Evolutionary conservation across 1,140 invertebrate genomes (phyloP), one percentile per base, ranked within the genome.

Genomic region (Drosophila parabipectinata): DNA sequence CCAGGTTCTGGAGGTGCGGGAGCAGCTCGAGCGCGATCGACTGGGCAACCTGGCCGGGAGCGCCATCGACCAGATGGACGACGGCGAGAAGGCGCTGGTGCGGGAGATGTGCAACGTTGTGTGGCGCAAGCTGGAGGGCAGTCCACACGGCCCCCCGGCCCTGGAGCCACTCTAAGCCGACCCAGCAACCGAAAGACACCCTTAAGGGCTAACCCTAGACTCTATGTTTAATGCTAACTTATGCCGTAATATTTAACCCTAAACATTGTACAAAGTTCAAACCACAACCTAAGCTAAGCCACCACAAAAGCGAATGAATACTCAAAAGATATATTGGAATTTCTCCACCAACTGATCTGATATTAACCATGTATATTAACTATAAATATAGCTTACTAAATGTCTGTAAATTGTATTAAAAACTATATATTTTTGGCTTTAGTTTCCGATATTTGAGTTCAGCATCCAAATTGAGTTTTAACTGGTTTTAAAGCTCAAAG

Each of bases 41-140:
- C 57, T 91, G 79, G 57, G 92, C 26, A 80, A 82, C 68, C 51
- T 93, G 56, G 72, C 87, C 5, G 90, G 90, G 14, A 79, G 75
- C 34, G 81, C 85, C 5, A 61, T 90, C 14, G 94, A 94, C 48
- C 94, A 95, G 73, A 95, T 98, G 91, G 97, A 97, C 83, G 96
- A 98, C 74, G 96, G 96, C 6, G 97, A 98, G 91, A 98, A 98
- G 91, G 98, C 98, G 9, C 94, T 99, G 54, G 96, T 99, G 24
- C 94, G 97, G 75, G 97, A 98, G 93, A 98, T 99, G 97, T 99
- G 98, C 93, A 98, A 98, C 93, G 98, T 98, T 14, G 93, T 94
- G 14, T 94, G 94, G 94, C 93, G 94, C 28, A 94, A 94, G 79
- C 73, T 94, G 24, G 94, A 94, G 78, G 93, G 94, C 8, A 93